Percentiles rank a stretch among this genome's conserved stretches.
Conservation (phyloP, 2,888 invertebrate genomes). For the Timema cristinae region DNA sequence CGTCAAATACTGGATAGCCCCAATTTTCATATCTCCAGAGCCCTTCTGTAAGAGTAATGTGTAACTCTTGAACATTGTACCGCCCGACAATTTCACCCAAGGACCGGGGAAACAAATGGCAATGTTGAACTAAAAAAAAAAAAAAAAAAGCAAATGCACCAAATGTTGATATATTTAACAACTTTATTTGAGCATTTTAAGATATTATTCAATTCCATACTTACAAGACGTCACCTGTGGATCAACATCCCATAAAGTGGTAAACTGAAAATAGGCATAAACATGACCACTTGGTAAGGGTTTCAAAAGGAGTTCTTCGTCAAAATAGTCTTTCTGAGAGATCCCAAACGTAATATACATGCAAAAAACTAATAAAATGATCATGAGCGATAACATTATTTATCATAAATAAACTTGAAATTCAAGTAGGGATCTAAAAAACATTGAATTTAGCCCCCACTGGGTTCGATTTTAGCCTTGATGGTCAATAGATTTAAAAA, state of each 20-base stretch:
- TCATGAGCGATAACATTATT: no score
- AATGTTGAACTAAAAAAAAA: conserved; percentile 67
- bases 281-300: conserved; percentile 79
- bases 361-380: no score
- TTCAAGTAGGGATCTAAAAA: no score
- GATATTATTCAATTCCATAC: conserved; percentile 37
- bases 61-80: conserved; percentile 84
- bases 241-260: conserved; percentile 68
- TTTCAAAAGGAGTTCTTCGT: conserved; percentile 85
- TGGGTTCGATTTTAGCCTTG: no score
- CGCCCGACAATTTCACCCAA: conserved; percentile 81
- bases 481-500: no score
- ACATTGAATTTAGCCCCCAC: no score
- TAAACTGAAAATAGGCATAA: conserved; percentile 88
- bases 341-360: no score
- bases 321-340: conserved; percentile 59
- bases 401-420: no score
- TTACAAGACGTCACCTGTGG: conserved; percentile 56
- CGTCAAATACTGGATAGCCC: conserved; percentile 89
- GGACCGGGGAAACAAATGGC: conserved; percentile 81
- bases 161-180: neutral
- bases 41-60: conserved; percentile 88
- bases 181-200: neutral
- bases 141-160: conserved; percentile 36
- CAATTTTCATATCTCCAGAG: conserved; percentile 90